These are phyloP conservation scores for Epinotia brunnichana DNA, from an alignment of 2,888 invertebrate genomes.

Conservation along the genomic window DNA sequence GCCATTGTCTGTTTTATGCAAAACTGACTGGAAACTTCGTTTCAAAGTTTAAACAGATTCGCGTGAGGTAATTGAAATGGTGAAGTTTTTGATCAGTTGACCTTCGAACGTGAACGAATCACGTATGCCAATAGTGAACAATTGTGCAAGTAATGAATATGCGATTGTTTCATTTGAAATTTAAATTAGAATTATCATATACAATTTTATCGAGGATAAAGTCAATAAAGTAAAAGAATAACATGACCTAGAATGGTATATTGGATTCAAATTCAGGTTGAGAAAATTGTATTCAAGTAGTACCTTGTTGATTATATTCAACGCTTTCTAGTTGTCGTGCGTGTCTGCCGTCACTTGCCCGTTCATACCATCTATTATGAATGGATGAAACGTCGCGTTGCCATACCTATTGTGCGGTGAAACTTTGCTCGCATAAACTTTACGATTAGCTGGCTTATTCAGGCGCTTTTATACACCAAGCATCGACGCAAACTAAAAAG, in stretches of 20 bases:
- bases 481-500: constrained; percentile 42
- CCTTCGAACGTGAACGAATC: constrained; percentile 8
- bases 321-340: constrained; percentile 45
- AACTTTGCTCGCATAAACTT: constrained; percentile 55
- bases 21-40: constrained; percentile 34
- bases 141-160: constrained; percentile 5
- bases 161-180: constrained; percentile 8
- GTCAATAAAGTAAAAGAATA: background rate
- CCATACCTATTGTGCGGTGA: constrained; percentile 49
- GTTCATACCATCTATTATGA: constrained; percentile 63
- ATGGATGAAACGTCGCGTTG: constrained; percentile 55
- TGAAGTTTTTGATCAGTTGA: constrained; percentile 34
- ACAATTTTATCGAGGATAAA: background rate
- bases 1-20: constrained; percentile 40
- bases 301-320: constrained; percentile 25
- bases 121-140: constrained; percentile 5
- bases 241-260: background rate
- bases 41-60: constrained; percentile 25
- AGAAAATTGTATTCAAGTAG: constrained; percentile 45
- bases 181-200: constrained; percentile 7
- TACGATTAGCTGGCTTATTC: constrained; percentile 49
- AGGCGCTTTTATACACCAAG: constrained; percentile 44
- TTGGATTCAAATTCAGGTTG: background rate
- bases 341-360: constrained; percentile 54
- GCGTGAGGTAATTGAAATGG: constrained; percentile 27